Base-by-base conservation (phyloP, 2,888 invertebrate species). In the Tribolium freemani region DNA sequence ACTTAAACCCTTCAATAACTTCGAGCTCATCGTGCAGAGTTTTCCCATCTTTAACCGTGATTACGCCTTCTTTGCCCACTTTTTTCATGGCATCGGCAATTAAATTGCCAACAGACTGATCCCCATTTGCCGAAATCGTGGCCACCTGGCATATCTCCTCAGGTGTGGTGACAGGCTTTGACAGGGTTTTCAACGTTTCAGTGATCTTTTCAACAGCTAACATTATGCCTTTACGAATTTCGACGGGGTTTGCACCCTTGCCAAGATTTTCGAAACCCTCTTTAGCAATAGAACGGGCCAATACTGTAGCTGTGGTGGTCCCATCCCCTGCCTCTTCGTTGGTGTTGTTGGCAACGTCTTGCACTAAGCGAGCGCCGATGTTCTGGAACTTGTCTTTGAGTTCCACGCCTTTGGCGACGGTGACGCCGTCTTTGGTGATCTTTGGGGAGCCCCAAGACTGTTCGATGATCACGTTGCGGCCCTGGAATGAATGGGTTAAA, bases 71-170 rank as follows among this genome's bases (percentile, higher is more conserved):
- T 78, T 94, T 93, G 38, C 99, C 99, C 54, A 99, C 99, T 85
- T 90, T 93, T 84, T 96, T 96, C 99, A 99, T 99, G 48, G 99
- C 99, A 83, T 96, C 94, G 6, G 99, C 96, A 81, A 99, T 98
- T 21, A 99, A 90, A 77, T 93, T 91, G 20, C 99, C 99, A 80
- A 99, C 93, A 6, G 92, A 91, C 48, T 88, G 89, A 87, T 99
- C 99, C 3, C 99, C 99, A 87, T 99, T 99, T 5, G 99, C 99
- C 0, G 99, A 99, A 80, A 99, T 99, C 1, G 99, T 99, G 3
- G 99, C 99, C 26, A 99, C 99, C 88, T 99, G 98, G n/a, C 98
- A 97, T 82, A 99, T 98, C 89, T 99, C 99, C 85, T 98, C 98
- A 0, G 99, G 98, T 0, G 99, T 99, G 5, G 95, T 98, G 0